These are phyloP conservation scores for Muntiacus reevesi DNA, from an alignment of 2,113 vertebrate species.

Conservation along the genomic window DNA sequence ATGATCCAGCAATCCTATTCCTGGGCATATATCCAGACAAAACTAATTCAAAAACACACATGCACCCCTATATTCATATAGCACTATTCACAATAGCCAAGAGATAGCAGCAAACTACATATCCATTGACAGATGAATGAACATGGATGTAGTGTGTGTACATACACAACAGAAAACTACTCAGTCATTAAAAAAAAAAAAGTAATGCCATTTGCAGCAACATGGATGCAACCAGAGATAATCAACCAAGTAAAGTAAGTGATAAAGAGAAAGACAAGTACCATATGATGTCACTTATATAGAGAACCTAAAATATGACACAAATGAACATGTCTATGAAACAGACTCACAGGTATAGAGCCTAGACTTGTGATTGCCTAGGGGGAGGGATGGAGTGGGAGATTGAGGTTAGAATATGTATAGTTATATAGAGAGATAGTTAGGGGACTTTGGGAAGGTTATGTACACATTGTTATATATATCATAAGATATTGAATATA, in stretches of 20 bases:
- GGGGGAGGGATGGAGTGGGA: not conserved
- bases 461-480: not conserved
- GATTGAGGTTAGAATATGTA: no score
- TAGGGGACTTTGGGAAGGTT: not conserved
- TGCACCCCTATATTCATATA: not conserved
- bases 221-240: not conserved
- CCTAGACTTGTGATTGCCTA: not conserved
- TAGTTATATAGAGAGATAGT: not conserved
- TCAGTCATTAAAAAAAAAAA: not conserved
- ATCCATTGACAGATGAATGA: not conserved
- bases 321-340: not conserved
- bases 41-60: not conserved
- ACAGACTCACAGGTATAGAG: not conserved
- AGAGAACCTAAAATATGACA: not conserved
- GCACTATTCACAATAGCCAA: not conserved
- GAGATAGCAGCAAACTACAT: not conserved
- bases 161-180: not conserved
- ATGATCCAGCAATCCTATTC: not conserved
- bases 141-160: not conserved
- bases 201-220: not conserved
- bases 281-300: not conserved
- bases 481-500: not conserved
- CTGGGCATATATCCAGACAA: not conserved
- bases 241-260: not conserved
- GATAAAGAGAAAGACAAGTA: not conserved